Evolutionary conservation across 2,888 invertebrate species (phyloP).

Genomic region (Podabrus alpinus): DNA sequence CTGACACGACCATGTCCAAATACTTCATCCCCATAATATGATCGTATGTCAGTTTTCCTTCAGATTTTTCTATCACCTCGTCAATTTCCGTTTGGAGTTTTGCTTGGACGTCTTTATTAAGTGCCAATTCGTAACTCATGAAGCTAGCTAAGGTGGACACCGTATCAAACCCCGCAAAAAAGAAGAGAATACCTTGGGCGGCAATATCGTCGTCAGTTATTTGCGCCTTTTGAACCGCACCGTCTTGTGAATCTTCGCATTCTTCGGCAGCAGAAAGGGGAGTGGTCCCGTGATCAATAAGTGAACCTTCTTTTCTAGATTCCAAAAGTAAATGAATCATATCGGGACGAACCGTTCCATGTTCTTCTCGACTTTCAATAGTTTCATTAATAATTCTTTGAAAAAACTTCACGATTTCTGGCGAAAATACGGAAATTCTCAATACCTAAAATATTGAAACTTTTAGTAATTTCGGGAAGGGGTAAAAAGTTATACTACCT

Average conservation of each 20-base stretch:
- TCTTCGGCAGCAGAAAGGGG: neutral
- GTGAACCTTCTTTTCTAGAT: constrained; percentile 13
- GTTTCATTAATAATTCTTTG: constrained; percentile 31
- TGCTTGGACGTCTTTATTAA: constrained; percentile 49
- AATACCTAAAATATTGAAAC: constrained; percentile 3
- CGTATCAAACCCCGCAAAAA: constrained; percentile 35
- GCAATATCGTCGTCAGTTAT: constrained; percentile 13
- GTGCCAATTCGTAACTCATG: constrained; percentile 48
- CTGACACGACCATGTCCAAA: constrained; percentile 14
- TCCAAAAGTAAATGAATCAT: constrained; percentile 26
- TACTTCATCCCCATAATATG: constrained; percentile 13
- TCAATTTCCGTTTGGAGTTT: constrained; percentile 33
- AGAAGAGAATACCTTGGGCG: constrained; percentile 11
- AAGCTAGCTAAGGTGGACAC: constrained; percentile 47
- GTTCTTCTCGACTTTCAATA: constrained; percentile 15
- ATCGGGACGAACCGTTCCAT: constrained; percentile 13
- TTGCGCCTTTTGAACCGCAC: neutral
- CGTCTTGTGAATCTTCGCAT: neutral
- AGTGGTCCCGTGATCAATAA: neutral
- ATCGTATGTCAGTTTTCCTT: constrained; percentile 10
- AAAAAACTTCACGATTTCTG: constrained; percentile 27
- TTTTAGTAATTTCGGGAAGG: neutral
- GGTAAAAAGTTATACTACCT: neutral
- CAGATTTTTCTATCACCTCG: neutral
- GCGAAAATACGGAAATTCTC: constrained; percentile 6